These are phyloP conservation scores for Julus scandinavius DNA, from an alignment of 2,888 invertebrate genomes.

Conservation along the genomic window DNA sequence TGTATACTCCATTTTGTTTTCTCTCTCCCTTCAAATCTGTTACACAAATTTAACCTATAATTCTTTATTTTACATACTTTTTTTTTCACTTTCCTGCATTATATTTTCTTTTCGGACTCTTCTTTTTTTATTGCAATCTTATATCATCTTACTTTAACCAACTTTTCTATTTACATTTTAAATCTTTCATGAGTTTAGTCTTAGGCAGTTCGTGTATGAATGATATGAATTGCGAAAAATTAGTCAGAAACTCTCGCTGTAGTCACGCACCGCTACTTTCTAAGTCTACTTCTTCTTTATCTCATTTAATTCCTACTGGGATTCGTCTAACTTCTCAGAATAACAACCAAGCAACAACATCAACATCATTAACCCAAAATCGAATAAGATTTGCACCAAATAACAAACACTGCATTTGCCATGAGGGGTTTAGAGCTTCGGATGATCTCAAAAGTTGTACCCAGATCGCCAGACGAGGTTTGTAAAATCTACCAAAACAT, in stretches of 20 bases:
- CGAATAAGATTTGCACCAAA: neutral
- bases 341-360: constrained; percentile 39
- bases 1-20: neutral
- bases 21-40: neutral
- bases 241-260: constrained; percentile 58
- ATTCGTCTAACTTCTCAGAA: constrained; percentile 44
- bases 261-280: neutral
- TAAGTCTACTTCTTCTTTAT: constrained; percentile 19
- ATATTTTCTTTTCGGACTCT: neutral
- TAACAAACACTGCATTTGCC: constrained; percentile 52
- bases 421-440: constrained; percentile 51
- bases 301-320: constrained; percentile 29
- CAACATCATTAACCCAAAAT: constrained; percentile 16
- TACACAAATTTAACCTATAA: neutral
- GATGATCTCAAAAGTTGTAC: constrained; percentile 57
- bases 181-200: constrained; percentile 51
- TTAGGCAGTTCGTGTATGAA: constrained; percentile 58
- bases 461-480: constrained; percentile 56
- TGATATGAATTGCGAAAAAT: constrained; percentile 58
- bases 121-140: neutral
- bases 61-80: neutral
- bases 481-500: constrained; percentile 18
- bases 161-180: neutral
- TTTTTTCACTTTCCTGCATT: neutral
- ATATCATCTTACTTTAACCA: constrained; percentile 34